Conservation (phyloP, 2,888 invertebrate genomes). For the Andrena marginata region DNA sequence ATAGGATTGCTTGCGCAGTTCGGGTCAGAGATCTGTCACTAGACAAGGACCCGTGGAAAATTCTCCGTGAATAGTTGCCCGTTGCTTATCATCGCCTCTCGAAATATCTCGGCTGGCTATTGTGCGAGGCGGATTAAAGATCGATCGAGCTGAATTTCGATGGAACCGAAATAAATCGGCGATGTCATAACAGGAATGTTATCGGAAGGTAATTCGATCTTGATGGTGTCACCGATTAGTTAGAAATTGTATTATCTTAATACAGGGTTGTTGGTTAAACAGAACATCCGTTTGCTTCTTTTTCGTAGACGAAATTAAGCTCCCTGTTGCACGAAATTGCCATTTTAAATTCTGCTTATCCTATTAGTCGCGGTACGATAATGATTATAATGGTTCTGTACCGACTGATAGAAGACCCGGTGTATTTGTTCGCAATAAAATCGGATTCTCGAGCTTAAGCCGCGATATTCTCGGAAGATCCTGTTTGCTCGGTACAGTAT, state of each 20-base stretch:
- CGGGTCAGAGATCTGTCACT: neutral
- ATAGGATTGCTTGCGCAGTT: neutral
- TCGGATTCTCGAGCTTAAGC: conserved; percentile 25
- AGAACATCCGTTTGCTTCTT: no score
- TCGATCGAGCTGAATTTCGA: neutral
- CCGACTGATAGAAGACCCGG: conserved; percentile 6
- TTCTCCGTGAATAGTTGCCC: neutral
- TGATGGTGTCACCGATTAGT: neutral
- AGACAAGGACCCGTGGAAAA: conserved; percentile 5
- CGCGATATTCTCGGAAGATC: conserved; percentile 42
- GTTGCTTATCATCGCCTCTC: neutral
- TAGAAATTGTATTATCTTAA: neutral
- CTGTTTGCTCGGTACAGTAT: conserved; percentile 38
- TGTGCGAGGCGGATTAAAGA: neutral
- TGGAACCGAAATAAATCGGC: neutral
- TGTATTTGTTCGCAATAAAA: conserved; percentile 29
- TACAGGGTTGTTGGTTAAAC: no score
- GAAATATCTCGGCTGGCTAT: neutral
- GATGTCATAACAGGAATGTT: neutral
- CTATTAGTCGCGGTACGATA: neutral
- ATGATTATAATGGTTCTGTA: neutral
- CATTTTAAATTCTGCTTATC: neutral
- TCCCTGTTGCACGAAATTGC: neutral
- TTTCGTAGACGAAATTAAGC: no score
- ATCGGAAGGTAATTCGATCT: neutral